Evolutionary conservation across 1,140 invertebrate species (phyloP), one percentile per base, ranked within the genome.

Genomic region (Dendrolimus punctatus): DNA sequence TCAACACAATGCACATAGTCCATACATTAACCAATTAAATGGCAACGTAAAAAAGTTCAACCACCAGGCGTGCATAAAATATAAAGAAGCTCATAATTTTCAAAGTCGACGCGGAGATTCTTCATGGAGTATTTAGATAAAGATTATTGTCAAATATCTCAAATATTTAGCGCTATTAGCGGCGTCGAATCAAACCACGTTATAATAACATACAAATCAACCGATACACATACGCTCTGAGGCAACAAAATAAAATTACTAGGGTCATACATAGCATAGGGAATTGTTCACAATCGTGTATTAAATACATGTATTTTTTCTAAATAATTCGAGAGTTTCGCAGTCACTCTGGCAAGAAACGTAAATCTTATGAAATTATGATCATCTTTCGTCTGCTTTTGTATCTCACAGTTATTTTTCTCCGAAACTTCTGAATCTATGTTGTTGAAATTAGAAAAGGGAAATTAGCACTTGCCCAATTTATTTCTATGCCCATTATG

Each of bases 251-350:
- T 39, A 49, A n/a, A 36, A 10, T 23, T 38, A 54, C 51, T 43
- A 55, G 48, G 56, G 49, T 62, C 46, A 49, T 58, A 55, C 57
- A 8, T 49, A 39, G 52, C 54, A 52, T 23, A 23, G 23, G 23
- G 23, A 23, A 23, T 23, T 23, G 46, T 51, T 40, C 46, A 53
- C 53, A 43, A 59, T 46, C 46, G 48, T 57, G 54, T 49, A 57
- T 53, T 51, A 49, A 41, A 58, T 49, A 60, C 48, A 53, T 67
- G 23, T 23, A 23, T 23, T 23, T 66, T 71, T 68, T 69, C 58
- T 60, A 23, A 23, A 23, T 23, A 23, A 23, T 23, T 23, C 23
- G 23, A 23, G 23, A 23, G 23, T 3, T 23, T 23, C 23, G 1
- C 23, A 23, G 23, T 23, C 23, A 23, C 3, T 23, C 23, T 23